Percentiles rank a stretch among this genome's conserved stretches.
phyloP scores from a whole-genome alignment of 2,888 invertebrate genomes.

The Hyppa rectilinea region DNA sequence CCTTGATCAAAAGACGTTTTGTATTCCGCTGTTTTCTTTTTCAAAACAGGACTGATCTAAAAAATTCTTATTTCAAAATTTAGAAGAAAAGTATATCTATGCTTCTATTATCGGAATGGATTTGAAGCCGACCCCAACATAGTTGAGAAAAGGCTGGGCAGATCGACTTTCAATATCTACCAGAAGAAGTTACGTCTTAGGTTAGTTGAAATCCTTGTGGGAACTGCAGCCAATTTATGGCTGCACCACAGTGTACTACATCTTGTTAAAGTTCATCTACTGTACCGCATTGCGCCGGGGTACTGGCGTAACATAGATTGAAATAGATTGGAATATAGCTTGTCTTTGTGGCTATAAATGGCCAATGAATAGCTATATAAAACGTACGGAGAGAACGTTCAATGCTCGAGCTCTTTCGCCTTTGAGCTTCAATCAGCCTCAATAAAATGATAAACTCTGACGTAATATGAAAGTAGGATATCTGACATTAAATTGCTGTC shows the following conservation, averaged over 20 bases:
- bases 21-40: no score
- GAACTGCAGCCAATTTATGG: constrained; percentile 17
- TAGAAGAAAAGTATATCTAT: no score
- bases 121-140: no score
- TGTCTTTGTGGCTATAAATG: constrained; percentile 9
- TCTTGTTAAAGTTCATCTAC: constrained; percentile 7
- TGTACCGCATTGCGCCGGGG: not conserved
- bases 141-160: no score
- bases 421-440: not conserved
- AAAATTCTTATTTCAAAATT: no score
- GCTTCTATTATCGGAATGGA: no score
- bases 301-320: not conserved
- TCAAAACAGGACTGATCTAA: no score
- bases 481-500: not conserved
- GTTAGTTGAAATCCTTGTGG: constrained; percentile 4
- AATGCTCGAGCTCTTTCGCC: not conserved
- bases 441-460: not conserved
- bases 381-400: not conserved
- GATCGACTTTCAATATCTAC: no score
- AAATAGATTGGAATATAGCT: constrained; percentile 3
- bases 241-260: not conserved
- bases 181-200: not conserved
- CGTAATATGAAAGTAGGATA: constrained; percentile 11
- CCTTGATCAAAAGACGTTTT: no score
- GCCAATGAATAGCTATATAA: not conserved